Evolutionary conservation across 2,113 vertebrate species (phyloP).

Genomic region (Strigops habroptila): DNA sequence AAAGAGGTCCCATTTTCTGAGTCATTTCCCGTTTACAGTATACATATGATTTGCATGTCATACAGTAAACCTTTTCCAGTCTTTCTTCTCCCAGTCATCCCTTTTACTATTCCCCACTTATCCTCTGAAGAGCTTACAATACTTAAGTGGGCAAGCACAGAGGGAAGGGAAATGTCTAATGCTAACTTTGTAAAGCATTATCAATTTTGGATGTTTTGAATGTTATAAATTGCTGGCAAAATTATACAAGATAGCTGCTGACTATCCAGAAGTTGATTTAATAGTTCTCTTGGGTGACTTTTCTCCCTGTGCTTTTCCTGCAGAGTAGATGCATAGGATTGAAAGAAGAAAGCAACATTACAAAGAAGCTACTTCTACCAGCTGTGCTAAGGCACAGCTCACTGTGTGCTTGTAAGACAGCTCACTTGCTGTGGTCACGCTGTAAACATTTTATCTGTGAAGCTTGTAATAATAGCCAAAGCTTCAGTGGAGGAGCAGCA

Average conservation of each 20-base stretch:
- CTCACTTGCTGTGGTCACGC: not conserved
- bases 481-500: not conserved
- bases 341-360: not conserved
- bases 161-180: not conserved
- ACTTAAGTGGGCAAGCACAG: not conserved
- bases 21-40: not conserved
- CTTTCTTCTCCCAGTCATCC: not conserved
- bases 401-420: not conserved
- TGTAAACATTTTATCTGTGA: not conserved
- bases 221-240: not conserved
- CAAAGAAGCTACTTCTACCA: not conserved
- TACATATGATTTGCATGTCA: not conserved
- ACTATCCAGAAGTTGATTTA: not conserved
- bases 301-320: not conserved
- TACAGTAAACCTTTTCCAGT: not conserved
- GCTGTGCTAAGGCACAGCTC: not conserved
- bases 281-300: not conserved
- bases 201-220: not conserved
- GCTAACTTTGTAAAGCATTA: not conserved
- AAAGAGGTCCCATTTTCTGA: not conserved
- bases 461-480: not conserved
- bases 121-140: not conserved
- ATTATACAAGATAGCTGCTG: not conserved
- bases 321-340: not conserved
- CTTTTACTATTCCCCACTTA: not conserved